These are phyloP conservation scores for Pterostichus madidus DNA, from an alignment of 2,888 invertebrate genomes.

Conservation along the genomic window DNA sequence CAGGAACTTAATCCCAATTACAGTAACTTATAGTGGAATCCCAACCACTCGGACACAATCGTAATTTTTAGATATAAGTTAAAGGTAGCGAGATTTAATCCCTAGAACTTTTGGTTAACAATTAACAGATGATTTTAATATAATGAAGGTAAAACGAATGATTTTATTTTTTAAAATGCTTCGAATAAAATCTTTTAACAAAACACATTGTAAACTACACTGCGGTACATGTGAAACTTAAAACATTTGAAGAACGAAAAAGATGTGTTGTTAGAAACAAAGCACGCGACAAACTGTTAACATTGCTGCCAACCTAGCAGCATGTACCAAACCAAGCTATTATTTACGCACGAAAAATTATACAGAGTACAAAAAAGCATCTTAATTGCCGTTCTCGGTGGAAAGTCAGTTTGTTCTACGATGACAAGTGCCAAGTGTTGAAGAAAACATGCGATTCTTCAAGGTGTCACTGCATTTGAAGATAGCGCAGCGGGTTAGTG, in stretches of 20 bases:
- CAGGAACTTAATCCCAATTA: too few relatives aligned
- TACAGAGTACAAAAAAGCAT: slow-evolving; percentile 64
- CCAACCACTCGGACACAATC: too few relatives aligned
- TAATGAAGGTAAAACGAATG: too few relatives aligned
- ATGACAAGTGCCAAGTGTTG: slow-evolving; percentile 38
- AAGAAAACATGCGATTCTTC: slow-evolving; percentile 10
- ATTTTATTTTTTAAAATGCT: too few relatives aligned
- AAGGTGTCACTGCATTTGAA: background rate
- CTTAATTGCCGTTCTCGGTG: slow-evolving; percentile 65
- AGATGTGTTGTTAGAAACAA: slow-evolving; percentile 11
- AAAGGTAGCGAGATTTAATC: too few relatives aligned
- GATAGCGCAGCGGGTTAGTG: background rate
- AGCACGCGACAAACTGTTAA: slow-evolving; percentile 56
- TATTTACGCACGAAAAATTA: slow-evolving; percentile 70
- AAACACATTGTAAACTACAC: too few relatives aligned
- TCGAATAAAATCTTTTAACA: too few relatives aligned
- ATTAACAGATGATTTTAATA: too few relatives aligned
- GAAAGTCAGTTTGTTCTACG: slow-evolving; percentile 53
- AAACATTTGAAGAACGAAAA: background rate
- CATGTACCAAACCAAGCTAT: slow-evolving; percentile 68
- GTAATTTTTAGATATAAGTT: too few relatives aligned
- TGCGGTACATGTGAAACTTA: background rate
- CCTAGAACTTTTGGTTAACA: too few relatives aligned
- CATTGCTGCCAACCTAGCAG: slow-evolving; percentile 6
- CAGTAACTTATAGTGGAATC: too few relatives aligned